These are phyloP conservation scores for Eupithecia subumbrata DNA, from an alignment of 2,888 invertebrate species.

Conservation along the genomic window DNA sequence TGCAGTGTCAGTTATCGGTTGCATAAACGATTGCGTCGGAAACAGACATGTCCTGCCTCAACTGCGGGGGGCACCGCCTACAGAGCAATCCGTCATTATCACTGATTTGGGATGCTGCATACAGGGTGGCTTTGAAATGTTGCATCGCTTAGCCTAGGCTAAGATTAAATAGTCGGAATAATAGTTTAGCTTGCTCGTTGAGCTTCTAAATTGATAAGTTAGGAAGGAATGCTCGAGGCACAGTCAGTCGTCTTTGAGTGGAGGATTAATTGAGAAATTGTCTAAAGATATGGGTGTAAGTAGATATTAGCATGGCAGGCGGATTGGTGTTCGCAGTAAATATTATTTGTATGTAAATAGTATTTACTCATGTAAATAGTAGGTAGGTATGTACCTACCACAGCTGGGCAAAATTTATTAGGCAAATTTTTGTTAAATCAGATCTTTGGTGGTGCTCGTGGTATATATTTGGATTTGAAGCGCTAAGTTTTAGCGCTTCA, in stretches of 20 bases:
- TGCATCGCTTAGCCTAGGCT: not conserved
- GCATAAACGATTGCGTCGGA: conserved; percentile 72
- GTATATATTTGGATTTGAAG: not conserved
- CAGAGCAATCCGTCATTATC: conserved; percentile 74
- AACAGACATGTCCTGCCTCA: conserved; percentile 80
- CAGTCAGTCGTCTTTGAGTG: too few relatives aligned
- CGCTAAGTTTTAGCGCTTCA: too few relatives aligned
- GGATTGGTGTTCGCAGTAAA: too few relatives aligned
- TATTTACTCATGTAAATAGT: not conserved
- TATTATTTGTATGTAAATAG: not conserved
- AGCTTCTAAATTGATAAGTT: not conserved
- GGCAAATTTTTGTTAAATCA: not conserved
- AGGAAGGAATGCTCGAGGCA: not conserved
- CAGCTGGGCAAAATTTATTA: too few relatives aligned
- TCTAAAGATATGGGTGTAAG: not conserved
- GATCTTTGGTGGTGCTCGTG: too few relatives aligned
- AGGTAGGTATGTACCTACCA: too few relatives aligned
- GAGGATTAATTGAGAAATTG: too few relatives aligned
- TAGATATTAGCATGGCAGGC: not conserved
- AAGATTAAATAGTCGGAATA: not conserved
- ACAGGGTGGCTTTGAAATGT: conserved; percentile 19
- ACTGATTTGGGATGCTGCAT: conserved; percentile 65
- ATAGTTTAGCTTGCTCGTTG: not conserved
- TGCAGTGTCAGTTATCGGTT: conserved; percentile 56
- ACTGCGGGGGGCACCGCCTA: conserved; percentile 57